Conservation (phyloP, 2,113 vertebrate species). For the Alosa alosa region DNA sequence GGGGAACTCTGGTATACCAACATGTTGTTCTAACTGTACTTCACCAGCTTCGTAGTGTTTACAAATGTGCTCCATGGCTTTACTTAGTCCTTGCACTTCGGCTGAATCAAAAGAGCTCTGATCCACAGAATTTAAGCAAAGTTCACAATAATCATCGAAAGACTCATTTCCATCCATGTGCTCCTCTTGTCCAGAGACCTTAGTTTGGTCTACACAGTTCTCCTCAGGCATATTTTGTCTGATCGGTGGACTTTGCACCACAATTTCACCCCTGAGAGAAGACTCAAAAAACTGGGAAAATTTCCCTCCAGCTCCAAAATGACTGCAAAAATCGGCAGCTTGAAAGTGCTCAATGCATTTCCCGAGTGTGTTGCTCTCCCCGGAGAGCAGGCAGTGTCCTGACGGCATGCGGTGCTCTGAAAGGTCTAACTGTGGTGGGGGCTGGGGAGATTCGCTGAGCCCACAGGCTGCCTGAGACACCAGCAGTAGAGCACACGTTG, state of each 20-base stretch:
- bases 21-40: constrained; percentile 37
- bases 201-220: constrained; percentile 60
- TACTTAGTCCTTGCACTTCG: constrained; percentile 41
- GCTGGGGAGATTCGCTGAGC: constrained; percentile 54
- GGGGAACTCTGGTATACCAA: constrained; percentile 40
- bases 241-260: constrained; percentile 39
- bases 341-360: constrained; percentile 53
- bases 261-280: constrained; percentile 39
- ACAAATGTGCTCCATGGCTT: constrained; percentile 31
- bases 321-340: constrained; percentile 39
- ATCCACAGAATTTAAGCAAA: constrained; percentile 36
- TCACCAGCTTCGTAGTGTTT: constrained; percentile 34
- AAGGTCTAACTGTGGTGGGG: constrained; percentile 51
- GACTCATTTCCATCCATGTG: constrained; percentile 41
- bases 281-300: constrained; percentile 54
- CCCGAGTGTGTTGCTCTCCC: constrained; percentile 28
- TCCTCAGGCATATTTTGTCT: constrained; percentile 59
- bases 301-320: constrained; percentile 43
- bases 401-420: constrained; percentile 45
- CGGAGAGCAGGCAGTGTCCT: constrained; percentile 44
- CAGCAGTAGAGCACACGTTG: constrained; percentile 57
- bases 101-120: constrained; percentile 47
- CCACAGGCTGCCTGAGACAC: constrained; percentile 45
- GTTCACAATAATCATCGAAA: constrained; percentile 46
- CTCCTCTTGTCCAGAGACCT: constrained; percentile 51